Evolutionary conservation across 2,113 vertebrate genomes (phyloP), one percentile per base, ranked within the genome.

Genomic region (Nestor notabilis): DNA sequence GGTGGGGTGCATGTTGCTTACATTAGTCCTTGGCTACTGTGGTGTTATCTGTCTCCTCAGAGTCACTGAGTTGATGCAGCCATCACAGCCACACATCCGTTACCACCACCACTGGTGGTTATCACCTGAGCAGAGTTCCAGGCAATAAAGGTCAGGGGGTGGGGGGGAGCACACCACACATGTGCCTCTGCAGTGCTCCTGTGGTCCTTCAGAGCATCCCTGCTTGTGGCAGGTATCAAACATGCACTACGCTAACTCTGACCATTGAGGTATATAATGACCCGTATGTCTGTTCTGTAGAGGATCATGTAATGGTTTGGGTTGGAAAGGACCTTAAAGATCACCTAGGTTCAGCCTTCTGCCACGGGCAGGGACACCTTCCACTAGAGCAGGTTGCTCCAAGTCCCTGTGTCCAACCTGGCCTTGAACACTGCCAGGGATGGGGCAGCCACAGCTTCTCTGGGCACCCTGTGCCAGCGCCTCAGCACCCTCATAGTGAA

Each of bases 271-370:
- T 17, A 14, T 28, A 11, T 20, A 24, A 5, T 23, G 15, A n/a
- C 16, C 35, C n/a, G 17, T 0, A 0, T 33, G 11, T 28, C 7
- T 50, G 3, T 35, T 5, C 33, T 23, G 20, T 33, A 58, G 56
- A 58, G 56, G 33, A 58, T 58, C 33, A 23, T 58, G 35, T 6
- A 58, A 58, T 35, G 20, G 21, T 35, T 35, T 58, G 56, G 13
- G 13, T 23, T 58, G 33, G 56, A 58, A 58, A 21, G 56, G 4
- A 23, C 21, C 20, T 58, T 58, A 35, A 58, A 58, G 33, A 9
- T 58, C 56, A 35, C 35, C 9, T 20, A 24, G 56, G 23, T 58
- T 20, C 33, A 58, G 15, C 0, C 8, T 20, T 20, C 56, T 15
- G 20, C 56, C 56, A 23, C 20, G 13, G 33, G 20, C 31, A 58